These are phyloP conservation scores for Ochlodes sylvanus DNA, from an alignment of 2,888 invertebrate genomes.

Conservation along the genomic window DNA sequence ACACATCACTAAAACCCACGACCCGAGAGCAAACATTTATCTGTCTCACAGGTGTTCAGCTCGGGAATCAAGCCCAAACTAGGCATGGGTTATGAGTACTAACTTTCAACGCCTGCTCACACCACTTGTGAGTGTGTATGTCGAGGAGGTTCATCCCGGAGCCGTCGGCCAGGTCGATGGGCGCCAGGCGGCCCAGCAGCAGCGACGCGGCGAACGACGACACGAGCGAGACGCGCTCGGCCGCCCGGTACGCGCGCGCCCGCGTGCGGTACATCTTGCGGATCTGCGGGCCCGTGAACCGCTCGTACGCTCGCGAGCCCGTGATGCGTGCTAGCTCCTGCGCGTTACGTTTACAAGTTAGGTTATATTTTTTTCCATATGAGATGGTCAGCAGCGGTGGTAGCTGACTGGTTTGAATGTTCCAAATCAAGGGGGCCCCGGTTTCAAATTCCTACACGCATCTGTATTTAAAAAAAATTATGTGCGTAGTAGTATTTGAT, in stretches of 20 bases:
- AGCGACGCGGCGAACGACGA: slow-evolving; percentile 97
- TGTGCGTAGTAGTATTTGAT: too few species aligned
- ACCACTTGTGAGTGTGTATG: slow-evolving; percentile 92
- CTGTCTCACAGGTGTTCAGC: too few species aligned
- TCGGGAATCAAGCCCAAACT: too few species aligned
- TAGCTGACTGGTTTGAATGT: too few species aligned
- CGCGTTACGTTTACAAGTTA: too few species aligned
- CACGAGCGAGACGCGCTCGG: slow-evolving; percentile 95
- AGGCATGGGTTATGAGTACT: slow-evolving; percentile 29
- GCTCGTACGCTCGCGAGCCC: slow-evolving; percentile 94
- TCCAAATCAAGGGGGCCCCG: too few species aligned
- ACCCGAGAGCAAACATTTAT: too few species aligned
- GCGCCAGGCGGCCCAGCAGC: slow-evolving; percentile 94
- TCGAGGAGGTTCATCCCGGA: slow-evolving; percentile 98
- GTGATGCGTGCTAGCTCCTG: slow-evolving; percentile 91
- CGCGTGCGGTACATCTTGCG: slow-evolving; percentile 92
- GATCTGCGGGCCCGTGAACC: slow-evolving; percentile 97
- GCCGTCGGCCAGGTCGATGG: slow-evolving; percentile 96
- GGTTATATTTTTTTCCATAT: too few species aligned
- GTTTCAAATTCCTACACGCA: too few species aligned
- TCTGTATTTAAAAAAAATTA: too few species aligned
- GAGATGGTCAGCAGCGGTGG: too few species aligned
- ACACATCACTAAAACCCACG: too few species aligned
- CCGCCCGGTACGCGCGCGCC: slow-evolving; percentile 77
- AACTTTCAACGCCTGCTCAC: slow-evolving; percentile 89